A percentile compares a stretch with the other conserved stretches of the same genome.
Conservation (phyloP, 1,140 invertebrate species). For the Rhopalosiphum maidis region DNA sequence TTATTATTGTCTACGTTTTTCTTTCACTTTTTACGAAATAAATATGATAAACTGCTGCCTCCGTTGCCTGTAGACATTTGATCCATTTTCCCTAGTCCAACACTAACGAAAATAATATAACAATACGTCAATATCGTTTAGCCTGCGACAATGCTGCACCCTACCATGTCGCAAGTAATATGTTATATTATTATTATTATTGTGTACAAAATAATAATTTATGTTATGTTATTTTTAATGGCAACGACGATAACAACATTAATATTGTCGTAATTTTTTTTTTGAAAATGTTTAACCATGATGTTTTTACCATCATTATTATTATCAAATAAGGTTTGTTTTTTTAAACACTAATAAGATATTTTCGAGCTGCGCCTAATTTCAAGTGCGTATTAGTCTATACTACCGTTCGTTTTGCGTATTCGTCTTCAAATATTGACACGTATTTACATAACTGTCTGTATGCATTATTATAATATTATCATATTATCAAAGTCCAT, state of each 20-base stretch:
- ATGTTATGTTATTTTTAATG: conserved; percentile 14
- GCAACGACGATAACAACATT: background rate
- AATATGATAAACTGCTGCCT: background rate
- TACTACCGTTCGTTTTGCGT: background rate
- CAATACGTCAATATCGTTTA: background rate
- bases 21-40: background rate
- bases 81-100: background rate
- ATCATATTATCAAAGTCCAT: background rate
- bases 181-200: background rate
- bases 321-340: background rate
- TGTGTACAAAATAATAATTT: background rate
- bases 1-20: background rate
- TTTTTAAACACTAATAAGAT: background rate
- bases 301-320: background rate
- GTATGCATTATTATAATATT: background rate
- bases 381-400: background rate
- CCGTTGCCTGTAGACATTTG: background rate
- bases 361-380: background rate
- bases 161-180: background rate
- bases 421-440: background rate
- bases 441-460: background rate
- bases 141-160: background rate
- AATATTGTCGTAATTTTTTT: background rate
- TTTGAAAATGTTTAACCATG: too few species aligned
- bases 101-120: background rate